phyloP scores from a whole-genome alignment of 2,888 invertebrate species.

The Heliconius hortense region DNA sequence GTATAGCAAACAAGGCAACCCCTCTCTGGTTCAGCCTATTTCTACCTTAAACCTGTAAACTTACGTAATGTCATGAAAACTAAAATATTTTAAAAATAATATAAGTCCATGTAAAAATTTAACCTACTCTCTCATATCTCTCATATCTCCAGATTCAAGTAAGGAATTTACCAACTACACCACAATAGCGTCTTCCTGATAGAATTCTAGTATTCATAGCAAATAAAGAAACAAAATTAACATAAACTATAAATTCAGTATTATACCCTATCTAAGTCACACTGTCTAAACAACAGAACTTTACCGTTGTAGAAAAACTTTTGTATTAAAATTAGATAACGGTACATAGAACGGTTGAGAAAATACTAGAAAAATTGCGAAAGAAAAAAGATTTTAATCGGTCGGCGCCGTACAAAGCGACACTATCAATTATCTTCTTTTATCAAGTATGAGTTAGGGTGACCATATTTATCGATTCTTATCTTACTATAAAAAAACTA shows the following conservation, averaged over 20 bases:
- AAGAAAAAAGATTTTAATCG: constrained; percentile 30
- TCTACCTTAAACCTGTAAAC: no score
- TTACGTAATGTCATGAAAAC: no score
- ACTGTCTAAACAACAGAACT: constrained; percentile 5
- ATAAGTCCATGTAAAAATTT: no score
- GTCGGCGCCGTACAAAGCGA: constrained; percentile 22
- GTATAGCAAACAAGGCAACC: no score
- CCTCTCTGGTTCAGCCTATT: no score
- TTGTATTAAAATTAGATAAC: constrained; percentile 34
- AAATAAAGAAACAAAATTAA: not conserved
- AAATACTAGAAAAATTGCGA: constrained; percentile 30
- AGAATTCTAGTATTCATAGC: not conserved
- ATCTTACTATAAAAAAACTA: no score
- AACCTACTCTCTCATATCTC: no score
- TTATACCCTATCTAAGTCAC: not conserved
- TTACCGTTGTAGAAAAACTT: constrained; percentile 26
- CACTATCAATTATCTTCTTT: constrained; percentile 24
- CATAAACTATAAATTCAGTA: constrained; percentile 3
- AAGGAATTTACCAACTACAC: not conserved
- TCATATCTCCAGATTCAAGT: no score
- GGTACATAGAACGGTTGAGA: constrained; percentile 29
- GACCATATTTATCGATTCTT: not conserved
- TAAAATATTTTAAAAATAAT: no score
- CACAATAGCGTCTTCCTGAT: not conserved
- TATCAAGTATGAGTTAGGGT: not conserved